phyloP scores from a whole-genome alignment of 2,797 vertebrate genomes.

The Potorous gilbertii region DNA sequence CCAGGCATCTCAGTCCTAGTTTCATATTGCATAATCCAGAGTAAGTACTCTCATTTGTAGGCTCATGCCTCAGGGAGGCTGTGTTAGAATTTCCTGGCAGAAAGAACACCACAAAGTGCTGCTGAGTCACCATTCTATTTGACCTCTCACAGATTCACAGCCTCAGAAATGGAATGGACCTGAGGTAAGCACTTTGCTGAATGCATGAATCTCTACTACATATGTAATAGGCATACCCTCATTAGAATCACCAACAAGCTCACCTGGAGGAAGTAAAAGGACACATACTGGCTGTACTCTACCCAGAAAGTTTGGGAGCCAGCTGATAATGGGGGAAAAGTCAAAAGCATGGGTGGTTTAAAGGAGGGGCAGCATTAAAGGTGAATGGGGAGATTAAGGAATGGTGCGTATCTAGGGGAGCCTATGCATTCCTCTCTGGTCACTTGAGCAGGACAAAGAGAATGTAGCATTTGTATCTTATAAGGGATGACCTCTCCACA shows the following conservation, averaged over 20 bases:
- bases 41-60: not conserved
- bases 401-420: not conserved
- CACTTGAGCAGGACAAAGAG: not conserved
- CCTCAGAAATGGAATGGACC: not conserved
- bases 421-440: not conserved
- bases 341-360: not conserved
- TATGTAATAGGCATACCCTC: not conserved
- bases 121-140: not conserved
- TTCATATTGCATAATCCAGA: not conserved
- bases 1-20: not conserved
- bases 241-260: not conserved
- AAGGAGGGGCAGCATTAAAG: not conserved
- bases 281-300: not conserved
- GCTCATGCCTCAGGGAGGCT: not conserved
- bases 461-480: not conserved
- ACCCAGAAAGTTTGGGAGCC: not conserved
- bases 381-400: not conserved
- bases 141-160: not conserved
- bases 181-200: not conserved
- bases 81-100: not conserved
- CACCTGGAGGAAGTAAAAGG: not conserved
- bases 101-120: not conserved
- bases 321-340: not conserved
- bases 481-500: not conserved
- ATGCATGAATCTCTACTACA: not conserved